Base-by-base conservation (phyloP, 1,140 invertebrate species). In the Drosophila watanabei region DNA sequence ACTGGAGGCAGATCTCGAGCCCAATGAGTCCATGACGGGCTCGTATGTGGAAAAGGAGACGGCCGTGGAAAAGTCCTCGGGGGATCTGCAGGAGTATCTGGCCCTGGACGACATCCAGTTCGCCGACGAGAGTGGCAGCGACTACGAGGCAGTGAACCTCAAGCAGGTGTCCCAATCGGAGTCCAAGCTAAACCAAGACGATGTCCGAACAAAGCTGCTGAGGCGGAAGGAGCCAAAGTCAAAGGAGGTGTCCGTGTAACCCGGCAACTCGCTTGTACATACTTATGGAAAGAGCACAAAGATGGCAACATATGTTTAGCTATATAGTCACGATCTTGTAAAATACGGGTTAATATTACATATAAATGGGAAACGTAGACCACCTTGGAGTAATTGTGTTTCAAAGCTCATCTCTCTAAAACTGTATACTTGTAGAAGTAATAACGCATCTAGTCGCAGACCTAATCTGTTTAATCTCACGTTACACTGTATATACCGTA, bases 101-200 rank as follows among this genome's bases (percentile, higher is more conserved):
- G 82, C 83, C 33, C 77, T 94, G 43, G 94, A 94, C 45, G 94
- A 94, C 52, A 94, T 94, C 14, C 94, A 94, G 66, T 94, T 93
- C 76, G 94, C 94, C n/a, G 94, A 94, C 71, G 94, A 94, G 20
- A 92, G 89, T 64, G 92, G 90, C 61, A 92, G 92, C 33, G 86
- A 89, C 30, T 90, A 89, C 28, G 86, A 89, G 75, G 82, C 82
- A 18, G 86, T 68, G 6, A 90, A 69, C 13, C 75, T 89, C 5
- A 89, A 90, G 43, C 71, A 80, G 28, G 37, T 64, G 14, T 37
- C 63, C n/a, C 51, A 52, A 5, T 51, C 30, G 28, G 43, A 64
- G n/a, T 45, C 63, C 24, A 41, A 43, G 6, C 41, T 43, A 6
- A 33, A n/a, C n/a, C 51, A 68, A 14, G 64, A 85, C 20, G 75